A percentile compares a stretch with the other conserved stretches of the same genome.
These are phyloP conservation scores for Petrocephalus zakoni DNA, from an alignment of 2,113 vertebrate species.

Conservation along the genomic window DNA sequence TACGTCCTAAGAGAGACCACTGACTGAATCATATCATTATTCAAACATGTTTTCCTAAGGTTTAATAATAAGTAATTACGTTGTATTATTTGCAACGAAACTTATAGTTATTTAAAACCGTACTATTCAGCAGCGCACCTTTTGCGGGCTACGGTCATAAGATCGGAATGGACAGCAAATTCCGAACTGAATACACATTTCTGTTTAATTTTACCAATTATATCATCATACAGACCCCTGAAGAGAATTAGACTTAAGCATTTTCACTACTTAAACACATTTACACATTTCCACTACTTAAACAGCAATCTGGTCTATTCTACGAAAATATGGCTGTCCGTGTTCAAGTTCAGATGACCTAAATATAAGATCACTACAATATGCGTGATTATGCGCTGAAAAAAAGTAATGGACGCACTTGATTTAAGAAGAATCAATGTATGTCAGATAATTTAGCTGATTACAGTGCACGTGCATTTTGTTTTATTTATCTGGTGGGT, in stretches of 20 bases:
- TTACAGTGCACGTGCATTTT: neutral
- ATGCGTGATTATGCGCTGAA: neutral
- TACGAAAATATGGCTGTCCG: neutral
- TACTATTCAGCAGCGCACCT: neutral
- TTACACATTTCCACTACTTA: neutral
- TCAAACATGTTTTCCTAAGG: neutral
- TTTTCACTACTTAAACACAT: neutral
- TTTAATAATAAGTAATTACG: neutral
- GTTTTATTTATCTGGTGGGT: neutral
- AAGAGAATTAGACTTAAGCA: no score
- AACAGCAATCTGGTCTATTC: neutral
- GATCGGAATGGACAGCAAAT: neutral
- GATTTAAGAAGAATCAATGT: neutral
- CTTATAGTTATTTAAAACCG: neutral
- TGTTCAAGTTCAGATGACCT: neutral
- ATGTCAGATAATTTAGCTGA: neutral
- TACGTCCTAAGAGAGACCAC: neutral
- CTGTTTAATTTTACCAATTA: neutral
- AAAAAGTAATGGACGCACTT: neutral
- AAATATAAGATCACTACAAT: neutral
- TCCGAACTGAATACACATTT: neutral
- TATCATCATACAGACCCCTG: neutral
- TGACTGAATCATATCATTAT: neutral
- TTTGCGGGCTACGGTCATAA: neutral
- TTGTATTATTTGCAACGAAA: neutral